Evolutionary conservation across 2,113 vertebrate species (phyloP).

Genomic region (Vulpes lagopus): DNA sequence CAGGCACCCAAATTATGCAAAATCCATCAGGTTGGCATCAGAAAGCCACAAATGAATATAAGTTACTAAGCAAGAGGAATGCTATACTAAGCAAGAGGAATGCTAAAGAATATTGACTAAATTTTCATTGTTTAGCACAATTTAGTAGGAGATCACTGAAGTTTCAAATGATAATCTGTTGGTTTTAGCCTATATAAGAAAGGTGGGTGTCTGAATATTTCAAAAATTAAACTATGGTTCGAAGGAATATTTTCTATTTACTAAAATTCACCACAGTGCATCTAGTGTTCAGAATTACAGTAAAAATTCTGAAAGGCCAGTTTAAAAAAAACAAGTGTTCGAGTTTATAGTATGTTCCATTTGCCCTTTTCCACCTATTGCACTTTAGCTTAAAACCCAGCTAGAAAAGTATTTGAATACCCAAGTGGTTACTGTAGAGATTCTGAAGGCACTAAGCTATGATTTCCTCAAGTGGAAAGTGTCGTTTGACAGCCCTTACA

Average conservation of each 20-base stretch:
- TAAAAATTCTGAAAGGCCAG: slow-evolving; percentile 35
- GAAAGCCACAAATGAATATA: slow-evolving; percentile 53
- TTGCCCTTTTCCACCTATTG: not conserved
- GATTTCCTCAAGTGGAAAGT: slow-evolving; percentile 47
- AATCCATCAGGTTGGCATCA: slow-evolving; percentile 1
- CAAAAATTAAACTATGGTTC: slow-evolving; percentile 35
- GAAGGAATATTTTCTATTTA: slow-evolving; percentile 43
- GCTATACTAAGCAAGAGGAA: not conserved
- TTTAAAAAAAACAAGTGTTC: slow-evolving; percentile 30
- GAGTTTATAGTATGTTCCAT: slow-evolving; percentile 59
- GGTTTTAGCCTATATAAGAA: not conserved
- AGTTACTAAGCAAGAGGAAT: not conserved
- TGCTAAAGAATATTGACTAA: not conserved
- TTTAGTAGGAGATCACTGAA: not conserved
- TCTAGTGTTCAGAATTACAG: slow-evolving; percentile 38
- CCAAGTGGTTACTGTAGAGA: not conserved
- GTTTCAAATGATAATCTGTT: not conserved
- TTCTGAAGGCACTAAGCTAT: not conserved
- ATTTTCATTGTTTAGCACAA: not conserved
- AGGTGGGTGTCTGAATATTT: not conserved
- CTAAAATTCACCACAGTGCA: slow-evolving; percentile 30
- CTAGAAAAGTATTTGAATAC: slow-evolving; percentile 16
- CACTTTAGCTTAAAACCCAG: not conserved
- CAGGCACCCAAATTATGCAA: slow-evolving; percentile 17
- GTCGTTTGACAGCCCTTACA: slow-evolving; percentile 24